These are phyloP conservation scores for Phoebastria nigripes DNA, from an alignment of 2,797 vertebrate genomes.

Conservation along the genomic window DNA sequence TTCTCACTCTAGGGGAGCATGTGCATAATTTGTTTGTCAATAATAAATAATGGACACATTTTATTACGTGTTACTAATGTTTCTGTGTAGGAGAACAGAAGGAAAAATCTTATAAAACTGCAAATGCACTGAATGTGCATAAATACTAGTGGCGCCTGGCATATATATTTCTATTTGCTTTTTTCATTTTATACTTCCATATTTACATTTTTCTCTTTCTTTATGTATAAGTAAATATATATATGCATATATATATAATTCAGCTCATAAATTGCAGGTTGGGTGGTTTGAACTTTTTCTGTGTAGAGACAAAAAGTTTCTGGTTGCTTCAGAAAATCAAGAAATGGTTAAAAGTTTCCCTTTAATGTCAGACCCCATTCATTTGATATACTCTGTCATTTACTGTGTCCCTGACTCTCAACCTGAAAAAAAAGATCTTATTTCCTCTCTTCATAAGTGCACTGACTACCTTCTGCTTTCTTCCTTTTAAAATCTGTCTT, in stretches of 20 bases:
- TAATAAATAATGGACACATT: constrained; percentile 55
- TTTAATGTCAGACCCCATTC: not conserved
- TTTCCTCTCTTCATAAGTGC: not conserved
- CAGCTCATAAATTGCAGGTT: not conserved
- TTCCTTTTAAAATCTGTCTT: not conserved
- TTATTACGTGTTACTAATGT: constrained; percentile 20
- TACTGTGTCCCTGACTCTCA: not conserved
- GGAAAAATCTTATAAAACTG: constrained; percentile 1
- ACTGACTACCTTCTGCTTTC: not conserved
- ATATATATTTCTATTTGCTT: not conserved
- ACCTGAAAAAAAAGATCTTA: not conserved
- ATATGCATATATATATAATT: not conserved
- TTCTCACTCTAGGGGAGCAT: constrained; percentile 45
- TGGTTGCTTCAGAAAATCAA: not conserved
- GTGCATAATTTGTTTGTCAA: constrained; percentile 52
- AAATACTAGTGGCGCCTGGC: not conserved
- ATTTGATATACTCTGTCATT: not conserved
- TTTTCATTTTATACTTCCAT: not conserved
- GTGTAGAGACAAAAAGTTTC: not conserved
- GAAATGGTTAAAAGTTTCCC: not conserved
- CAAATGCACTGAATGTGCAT: not conserved
- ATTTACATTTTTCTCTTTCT: not conserved
- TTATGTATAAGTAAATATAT: not conserved
- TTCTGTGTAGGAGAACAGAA: not conserved
- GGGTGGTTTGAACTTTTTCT: not conserved